Conservation (phyloP, 2,113 vertebrate species). For the Oncorhynchus keta region DNA sequence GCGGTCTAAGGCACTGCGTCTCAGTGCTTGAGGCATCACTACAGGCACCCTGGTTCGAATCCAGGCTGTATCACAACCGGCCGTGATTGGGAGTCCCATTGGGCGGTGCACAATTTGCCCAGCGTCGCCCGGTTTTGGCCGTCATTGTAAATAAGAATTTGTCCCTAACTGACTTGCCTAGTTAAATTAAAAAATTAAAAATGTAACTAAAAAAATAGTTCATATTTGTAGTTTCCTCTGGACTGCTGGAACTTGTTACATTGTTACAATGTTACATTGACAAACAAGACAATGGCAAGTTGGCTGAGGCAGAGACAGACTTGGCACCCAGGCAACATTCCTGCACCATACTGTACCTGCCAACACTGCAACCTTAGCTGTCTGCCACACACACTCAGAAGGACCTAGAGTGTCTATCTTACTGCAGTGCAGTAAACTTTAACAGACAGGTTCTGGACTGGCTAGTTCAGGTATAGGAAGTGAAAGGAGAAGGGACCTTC, state of each 20-base stretch:
- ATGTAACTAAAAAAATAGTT: too few relatives aligned
- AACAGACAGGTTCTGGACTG: background rate
- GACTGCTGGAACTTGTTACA: background rate
- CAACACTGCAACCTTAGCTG: background rate
- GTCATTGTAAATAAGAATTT: too few relatives aligned
- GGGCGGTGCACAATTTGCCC: too few relatives aligned
- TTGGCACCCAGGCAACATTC: background rate
- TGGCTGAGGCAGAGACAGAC: background rate
- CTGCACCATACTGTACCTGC: background rate
- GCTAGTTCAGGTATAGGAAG: background rate
- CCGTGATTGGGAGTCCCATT: too few relatives aligned
- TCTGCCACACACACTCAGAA: background rate
- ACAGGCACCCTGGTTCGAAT: too few relatives aligned
- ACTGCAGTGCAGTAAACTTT: background rate
- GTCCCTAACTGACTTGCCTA: too few relatives aligned
- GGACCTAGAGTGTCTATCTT: background rate
- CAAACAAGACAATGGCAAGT: background rate
- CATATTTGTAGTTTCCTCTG: background rate
- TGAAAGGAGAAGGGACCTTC: conserved; percentile 75
- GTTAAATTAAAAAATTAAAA: too few relatives aligned
- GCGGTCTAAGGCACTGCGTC: too few relatives aligned
- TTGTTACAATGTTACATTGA: background rate
- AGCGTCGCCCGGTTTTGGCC: too few relatives aligned
- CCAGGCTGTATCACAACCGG: too few relatives aligned
- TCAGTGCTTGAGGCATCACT: too few relatives aligned